phyloP scores from a whole-genome alignment of 2,888 invertebrate genomes.

The Polydrusus cervinus region DNA sequence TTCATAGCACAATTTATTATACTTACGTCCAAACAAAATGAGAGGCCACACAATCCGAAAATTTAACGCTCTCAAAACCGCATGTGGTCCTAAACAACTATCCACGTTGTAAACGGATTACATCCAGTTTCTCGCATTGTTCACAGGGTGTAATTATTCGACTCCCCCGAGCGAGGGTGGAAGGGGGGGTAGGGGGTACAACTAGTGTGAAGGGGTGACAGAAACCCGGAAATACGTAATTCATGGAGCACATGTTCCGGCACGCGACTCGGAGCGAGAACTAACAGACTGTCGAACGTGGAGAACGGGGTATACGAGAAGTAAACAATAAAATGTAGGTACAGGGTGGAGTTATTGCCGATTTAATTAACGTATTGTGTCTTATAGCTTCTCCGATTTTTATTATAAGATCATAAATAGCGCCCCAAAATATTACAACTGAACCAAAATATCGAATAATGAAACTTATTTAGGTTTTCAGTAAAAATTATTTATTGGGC shows the following conservation, averaged over 20 bases:
- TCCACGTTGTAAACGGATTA: slow-evolving; percentile 51
- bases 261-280: slow-evolving; percentile 49
- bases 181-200: too few species aligned
- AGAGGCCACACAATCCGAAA: slow-evolving; percentile 51
- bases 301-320: slow-evolving; percentile 7
- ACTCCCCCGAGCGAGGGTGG: slow-evolving; percentile 19
- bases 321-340: slow-evolving; percentile 15
- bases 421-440: too few species aligned
- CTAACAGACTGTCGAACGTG: slow-evolving; percentile 45
- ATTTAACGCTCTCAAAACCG: slow-evolving; percentile 51
- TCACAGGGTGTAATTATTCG: slow-evolving; percentile 50
- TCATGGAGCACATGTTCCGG: slow-evolving; percentile 54
- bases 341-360: not conserved
- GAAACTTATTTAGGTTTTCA: too few species aligned
- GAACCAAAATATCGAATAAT: too few species aligned
- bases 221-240: slow-evolving; percentile 49
- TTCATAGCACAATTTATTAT: slow-evolving; percentile 35
- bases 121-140: slow-evolving; percentile 53
- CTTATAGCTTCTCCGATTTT: not conserved
- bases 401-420: too few species aligned
- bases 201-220: slow-evolving; percentile 38
- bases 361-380: slow-evolving; percentile 1
- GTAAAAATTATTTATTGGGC: too few species aligned
- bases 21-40: slow-evolving; percentile 45
- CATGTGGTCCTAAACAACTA: slow-evolving; percentile 52